Base-by-base conservation (phyloP, 2,888 invertebrate genomes). In the Philonicus albiceps region DNA sequence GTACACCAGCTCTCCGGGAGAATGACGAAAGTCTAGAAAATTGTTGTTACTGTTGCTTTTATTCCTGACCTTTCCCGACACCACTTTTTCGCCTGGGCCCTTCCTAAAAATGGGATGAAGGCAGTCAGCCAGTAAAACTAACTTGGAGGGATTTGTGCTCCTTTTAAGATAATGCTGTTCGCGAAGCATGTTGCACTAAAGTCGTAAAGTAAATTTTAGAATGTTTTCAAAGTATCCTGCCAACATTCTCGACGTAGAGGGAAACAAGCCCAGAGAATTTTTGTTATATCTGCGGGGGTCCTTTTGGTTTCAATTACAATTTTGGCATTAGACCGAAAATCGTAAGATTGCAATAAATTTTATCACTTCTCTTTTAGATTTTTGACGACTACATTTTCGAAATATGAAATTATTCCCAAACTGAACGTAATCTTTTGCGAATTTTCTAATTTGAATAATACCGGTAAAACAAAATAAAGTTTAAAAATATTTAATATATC, bases 91-190 rank as follows among this genome's bases (percentile, higher is more conserved):
- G 22, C 37, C 22, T 22, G 40, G n/a, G 16, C 11, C 34, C 40
- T 6, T 34, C 22, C 40, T n/a, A 22, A 19, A n/a, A n/a, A 2
- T 22, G 22, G 76, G 40, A 76, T 22, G 43, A 40, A 11, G 40
- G 40, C 40, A 76, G 75, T 75, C 75, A 75, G 40, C 43, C 76
- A 76, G 40, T 40, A 76, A 76, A 76, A 76, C 76, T 76, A 76
- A 76, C 76, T 76, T 37, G 76, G 76, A n/a, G n/a, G 76, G 37
- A 76, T 76, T 74, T 34, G 74, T 74, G 74, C 34, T 74, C 40
- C 43, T 40, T 43, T 22, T 37, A n/a, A 37, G 40, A 76, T 76
- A 76, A 76, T 40, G 76, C 76, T 76, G 76, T 76, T 40, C 40
- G 19, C 34, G n/a, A 40, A 40, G 40, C 76, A 76, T 76, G 40